Evolutionary conservation across 2,113 vertebrate species (phyloP).

Genomic region (Romanogobio albipinnatus): DNA sequence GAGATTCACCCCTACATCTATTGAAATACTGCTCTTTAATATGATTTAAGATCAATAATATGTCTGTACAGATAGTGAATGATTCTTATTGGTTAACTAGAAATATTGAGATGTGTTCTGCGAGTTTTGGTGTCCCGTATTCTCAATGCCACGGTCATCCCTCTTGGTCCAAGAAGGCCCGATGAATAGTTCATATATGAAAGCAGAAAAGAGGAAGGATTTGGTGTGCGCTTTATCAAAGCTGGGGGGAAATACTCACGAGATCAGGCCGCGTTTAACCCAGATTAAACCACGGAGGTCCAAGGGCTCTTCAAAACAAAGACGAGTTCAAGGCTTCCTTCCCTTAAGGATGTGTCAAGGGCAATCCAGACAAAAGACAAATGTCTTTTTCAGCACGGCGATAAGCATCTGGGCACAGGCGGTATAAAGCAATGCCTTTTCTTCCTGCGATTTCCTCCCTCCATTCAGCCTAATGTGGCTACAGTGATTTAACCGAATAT

Average conservation of each 20-base stretch:
- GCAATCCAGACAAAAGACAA: slow-evolving; percentile 86
- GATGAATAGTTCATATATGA: slow-evolving; percentile 55
- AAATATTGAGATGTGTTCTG: neutral
- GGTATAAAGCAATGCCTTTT: slow-evolving; percentile 77
- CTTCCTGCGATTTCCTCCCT: slow-evolving; percentile 72
- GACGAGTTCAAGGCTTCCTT: slow-evolving; percentile 77
- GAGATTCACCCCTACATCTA: neutral
- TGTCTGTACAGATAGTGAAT: neutral
- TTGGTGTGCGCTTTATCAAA: slow-evolving; percentile 54
- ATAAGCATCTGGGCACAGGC: slow-evolving; percentile 85
- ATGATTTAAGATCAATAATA: neutral
- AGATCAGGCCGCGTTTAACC: slow-evolving; percentile 81
- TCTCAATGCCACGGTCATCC: neutral
- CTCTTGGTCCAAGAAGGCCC: neutral
- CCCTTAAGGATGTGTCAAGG: slow-evolving; percentile 85
- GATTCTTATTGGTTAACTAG: neutral
- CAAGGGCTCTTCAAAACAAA: slow-evolving; percentile 83
- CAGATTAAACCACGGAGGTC: slow-evolving; percentile 78
- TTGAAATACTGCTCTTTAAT: neutral
- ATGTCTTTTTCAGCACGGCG: slow-evolving; percentile 84
- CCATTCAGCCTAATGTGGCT: slow-evolving; percentile 80
- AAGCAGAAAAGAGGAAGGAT: slow-evolving; percentile 23
- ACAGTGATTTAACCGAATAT: slow-evolving; percentile 74
- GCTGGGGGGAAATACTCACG: slow-evolving; percentile 71
- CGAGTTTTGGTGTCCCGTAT: neutral